phyloP scores from a whole-genome alignment of 2,888 invertebrate species.

The Cheilosia soror region DNA sequence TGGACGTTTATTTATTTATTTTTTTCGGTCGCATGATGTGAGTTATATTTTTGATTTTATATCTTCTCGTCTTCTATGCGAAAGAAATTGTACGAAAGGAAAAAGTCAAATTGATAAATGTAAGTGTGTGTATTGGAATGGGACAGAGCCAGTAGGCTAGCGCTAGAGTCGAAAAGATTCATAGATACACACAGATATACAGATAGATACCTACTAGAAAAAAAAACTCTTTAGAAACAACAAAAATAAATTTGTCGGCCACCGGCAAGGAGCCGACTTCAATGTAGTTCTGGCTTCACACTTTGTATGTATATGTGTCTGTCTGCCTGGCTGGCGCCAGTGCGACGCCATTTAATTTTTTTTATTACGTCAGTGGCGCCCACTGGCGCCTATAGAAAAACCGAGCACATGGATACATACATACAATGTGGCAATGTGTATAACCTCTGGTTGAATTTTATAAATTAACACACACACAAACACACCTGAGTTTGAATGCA shows the following conservation, averaged over 20 bases:
- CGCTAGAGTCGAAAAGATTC: conserved; percentile 24
- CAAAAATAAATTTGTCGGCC: conserved; percentile 76
- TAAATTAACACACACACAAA: conserved; percentile 35
- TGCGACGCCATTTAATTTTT: conserved; percentile 83
- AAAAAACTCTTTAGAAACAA: conserved; percentile 25
- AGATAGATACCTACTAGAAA: conserved; percentile 18
- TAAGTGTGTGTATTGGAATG: conserved; percentile 12
- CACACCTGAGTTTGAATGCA: conserved; percentile 47
- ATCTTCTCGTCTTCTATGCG: conserved; percentile 8
- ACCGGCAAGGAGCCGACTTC: conserved; percentile 76
- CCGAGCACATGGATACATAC: conserved; percentile 38
- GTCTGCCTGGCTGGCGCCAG: conserved; percentile 83
- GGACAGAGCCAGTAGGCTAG: conserved; percentile 14
- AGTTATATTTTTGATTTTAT: conserved; percentile 30
- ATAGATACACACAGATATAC: conserved; percentile 25
- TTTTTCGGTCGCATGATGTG: conserved; percentile 18
- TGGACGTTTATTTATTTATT: conserved; percentile 26
- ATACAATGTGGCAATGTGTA: conserved; percentile 27
- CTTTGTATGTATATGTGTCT: conserved; percentile 77
- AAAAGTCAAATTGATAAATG: conserved; percentile 60
- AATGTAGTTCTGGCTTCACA: conserved; percentile 39
- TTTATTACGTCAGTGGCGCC: conserved; percentile 84
- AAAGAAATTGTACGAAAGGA: conserved; percentile 47
- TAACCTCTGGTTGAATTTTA: conserved; percentile 57
- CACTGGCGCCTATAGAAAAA: conserved; percentile 81